Evolutionary conservation across 1,140 invertebrate genomes (phyloP).

Genomic region (Brachionus calyciflorus): DNA sequence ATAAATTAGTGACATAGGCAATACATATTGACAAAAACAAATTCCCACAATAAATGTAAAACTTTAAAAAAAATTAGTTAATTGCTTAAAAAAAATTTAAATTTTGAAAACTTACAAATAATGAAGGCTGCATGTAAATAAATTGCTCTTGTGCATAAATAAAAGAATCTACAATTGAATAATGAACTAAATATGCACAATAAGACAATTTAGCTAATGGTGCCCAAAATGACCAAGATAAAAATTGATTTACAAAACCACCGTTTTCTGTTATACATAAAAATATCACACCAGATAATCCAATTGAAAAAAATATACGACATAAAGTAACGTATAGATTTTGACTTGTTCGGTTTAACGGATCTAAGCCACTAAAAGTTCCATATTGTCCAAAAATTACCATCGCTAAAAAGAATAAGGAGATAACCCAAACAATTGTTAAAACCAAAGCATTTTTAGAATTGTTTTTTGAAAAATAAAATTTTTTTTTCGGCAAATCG

Average conservation of each 20-base stretch:
- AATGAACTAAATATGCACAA: conserved; percentile 81
- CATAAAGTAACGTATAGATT: background rate
- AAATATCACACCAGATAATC: background rate
- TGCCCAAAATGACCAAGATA: conserved; percentile 75
- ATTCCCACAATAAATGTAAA: conserved; percentile 54
- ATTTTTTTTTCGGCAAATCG: background rate
- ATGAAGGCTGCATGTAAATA: conserved; percentile 1
- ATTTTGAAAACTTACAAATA: background rate
- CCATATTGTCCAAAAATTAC: too few species aligned
- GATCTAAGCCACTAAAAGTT: conserved; percentile 48
- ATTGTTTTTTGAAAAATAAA: conserved; percentile 22
- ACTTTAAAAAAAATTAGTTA: conserved; percentile 17
- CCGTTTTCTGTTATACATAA: conserved; percentile 34
- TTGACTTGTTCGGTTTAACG: conserved; percentile 7
- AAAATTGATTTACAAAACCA: conserved; percentile 69
- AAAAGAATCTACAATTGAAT: conserved; percentile 14
- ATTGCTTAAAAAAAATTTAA: background rate
- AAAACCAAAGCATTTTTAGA: too few species aligned
- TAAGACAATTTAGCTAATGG: conserved; percentile 84
- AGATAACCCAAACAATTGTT: too few species aligned
- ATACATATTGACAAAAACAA: conserved; percentile 78
- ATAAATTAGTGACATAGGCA: conserved; percentile 62
- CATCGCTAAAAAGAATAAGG: too few species aligned
- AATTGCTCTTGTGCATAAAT: conserved; percentile 36
- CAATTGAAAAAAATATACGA: background rate